phyloP scores from a whole-genome alignment of 2,113 vertebrate species.

The Mobula hypostoma region DNA sequence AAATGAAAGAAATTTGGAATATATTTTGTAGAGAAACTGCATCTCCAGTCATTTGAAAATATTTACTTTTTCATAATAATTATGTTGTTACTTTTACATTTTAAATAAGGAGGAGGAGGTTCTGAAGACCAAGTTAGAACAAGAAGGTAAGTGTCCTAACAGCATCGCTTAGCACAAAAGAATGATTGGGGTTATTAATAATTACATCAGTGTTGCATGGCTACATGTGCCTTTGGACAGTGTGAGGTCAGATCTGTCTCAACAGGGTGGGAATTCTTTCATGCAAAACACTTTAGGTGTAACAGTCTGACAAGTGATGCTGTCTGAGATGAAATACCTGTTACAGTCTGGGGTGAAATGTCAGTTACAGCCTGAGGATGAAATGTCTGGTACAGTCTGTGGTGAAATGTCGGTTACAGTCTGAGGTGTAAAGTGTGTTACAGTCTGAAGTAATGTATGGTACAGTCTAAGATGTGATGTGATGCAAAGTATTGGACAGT shows the following conservation, averaged over 20 bases:
- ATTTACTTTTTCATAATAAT: background rate
- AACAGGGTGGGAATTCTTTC: background rate
- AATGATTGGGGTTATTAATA: background rate
- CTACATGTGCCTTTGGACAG: background rate
- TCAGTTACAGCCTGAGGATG: no score
- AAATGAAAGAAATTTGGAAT: background rate
- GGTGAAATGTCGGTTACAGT: background rate
- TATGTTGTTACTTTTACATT: conserved; percentile 7
- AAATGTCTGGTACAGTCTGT: background rate
- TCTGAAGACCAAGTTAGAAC: background rate
- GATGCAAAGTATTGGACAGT: background rate
- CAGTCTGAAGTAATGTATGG: no score
- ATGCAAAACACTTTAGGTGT: background rate
- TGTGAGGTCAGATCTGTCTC: background rate
- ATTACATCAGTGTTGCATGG: background rate
- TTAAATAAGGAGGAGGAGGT: background rate
- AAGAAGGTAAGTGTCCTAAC: background rate
- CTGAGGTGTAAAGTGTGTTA: background rate
- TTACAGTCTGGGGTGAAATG: background rate
- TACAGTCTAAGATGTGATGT: background rate
- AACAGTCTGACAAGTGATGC: background rate
- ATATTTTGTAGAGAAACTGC: background rate
- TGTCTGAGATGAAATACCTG: background rate
- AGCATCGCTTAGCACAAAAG: background rate
- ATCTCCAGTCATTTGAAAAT: background rate